A percentile compares a stretch with the other conserved stretches of the same genome.
These are phyloP conservation scores for Theristicus caerulescens DNA, from an alignment of 2,113 vertebrate species.

Conservation along the genomic window DNA sequence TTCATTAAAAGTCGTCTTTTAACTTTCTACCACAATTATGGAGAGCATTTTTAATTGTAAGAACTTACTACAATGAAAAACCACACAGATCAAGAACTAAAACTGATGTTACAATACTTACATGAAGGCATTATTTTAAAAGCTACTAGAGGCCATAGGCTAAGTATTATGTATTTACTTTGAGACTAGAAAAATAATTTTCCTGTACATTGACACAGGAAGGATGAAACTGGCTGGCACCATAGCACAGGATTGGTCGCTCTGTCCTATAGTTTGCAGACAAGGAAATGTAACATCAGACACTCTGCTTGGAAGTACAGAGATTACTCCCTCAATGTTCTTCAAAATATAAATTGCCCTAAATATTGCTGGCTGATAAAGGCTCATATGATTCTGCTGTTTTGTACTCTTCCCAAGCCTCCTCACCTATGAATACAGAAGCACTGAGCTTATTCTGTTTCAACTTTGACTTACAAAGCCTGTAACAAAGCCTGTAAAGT, in stretches of 20 bases:
- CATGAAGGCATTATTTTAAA: neutral
- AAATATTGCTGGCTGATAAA: neutral
- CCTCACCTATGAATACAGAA: neutral
- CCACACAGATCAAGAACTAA: neutral
- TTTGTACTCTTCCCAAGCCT: neutral
- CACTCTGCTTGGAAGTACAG: neutral
- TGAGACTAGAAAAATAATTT: neutral
- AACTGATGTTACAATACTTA: neutral
- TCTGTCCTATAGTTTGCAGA: neutral
- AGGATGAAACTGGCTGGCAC: neutral
- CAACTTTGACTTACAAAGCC: neutral
- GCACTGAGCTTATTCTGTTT: neutral
- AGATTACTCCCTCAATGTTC: neutral
- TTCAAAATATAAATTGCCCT: neutral
- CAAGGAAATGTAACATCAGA: neutral
- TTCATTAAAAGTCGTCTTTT: neutral
- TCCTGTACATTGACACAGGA: neutral
- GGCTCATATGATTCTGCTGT: neutral
- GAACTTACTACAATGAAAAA: neutral
- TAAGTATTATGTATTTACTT: neutral
- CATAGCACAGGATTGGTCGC: neutral
- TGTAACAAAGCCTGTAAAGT: neutral
- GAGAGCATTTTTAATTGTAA: neutral
- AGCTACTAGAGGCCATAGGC: neutral
- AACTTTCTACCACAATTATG: neutral